Evolutionary conservation across 2,888 invertebrate species (phyloP).

Genomic region (Xylophagus ater): DNA sequence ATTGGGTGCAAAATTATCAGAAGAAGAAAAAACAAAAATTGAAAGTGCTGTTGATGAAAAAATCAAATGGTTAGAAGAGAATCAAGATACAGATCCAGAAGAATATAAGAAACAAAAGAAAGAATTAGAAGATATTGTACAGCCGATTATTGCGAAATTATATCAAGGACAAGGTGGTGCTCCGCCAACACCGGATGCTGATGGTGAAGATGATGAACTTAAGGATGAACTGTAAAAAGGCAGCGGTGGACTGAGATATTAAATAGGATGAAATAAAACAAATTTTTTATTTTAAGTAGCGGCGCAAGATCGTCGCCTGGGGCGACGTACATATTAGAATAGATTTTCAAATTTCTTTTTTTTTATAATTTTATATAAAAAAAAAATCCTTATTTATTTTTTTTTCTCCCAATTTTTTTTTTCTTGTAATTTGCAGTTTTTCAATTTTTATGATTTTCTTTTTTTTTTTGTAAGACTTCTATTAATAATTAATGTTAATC

Average conservation of each 20-base stretch:
- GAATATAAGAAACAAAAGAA: conserved; percentile 94
- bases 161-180: conserved; percentile 79
- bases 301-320: no score
- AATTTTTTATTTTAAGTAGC: conserved; percentile 5
- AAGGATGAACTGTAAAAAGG: conserved; percentile 68
- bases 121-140: conserved; percentile 85
- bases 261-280: conserved; percentile 7
- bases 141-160: conserved; percentile 94
- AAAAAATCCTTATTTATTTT: conserved; percentile 9
- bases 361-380: conserved; percentile 1
- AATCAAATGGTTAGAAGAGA: conserved; percentile 96
- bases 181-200: conserved; percentile 59
- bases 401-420: conserved; percentile 1
- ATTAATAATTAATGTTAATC: no score
- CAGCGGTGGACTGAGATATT: conserved; percentile 9
- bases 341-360: no score
- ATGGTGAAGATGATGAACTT: conserved; percentile 59
- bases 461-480: no score
- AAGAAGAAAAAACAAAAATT: conserved; percentile 88
- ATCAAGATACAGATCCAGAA: conserved; percentile 83
- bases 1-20: conserved; percentile 79
- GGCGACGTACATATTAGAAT: no score
- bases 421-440: no score
- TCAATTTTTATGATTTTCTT: no score
- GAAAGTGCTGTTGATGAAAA: conserved; percentile 92